These are phyloP conservation scores for Lanius ludovicianus DNA, from an alignment of 2,113 vertebrate genomes.

Conservation along the genomic window DNA sequence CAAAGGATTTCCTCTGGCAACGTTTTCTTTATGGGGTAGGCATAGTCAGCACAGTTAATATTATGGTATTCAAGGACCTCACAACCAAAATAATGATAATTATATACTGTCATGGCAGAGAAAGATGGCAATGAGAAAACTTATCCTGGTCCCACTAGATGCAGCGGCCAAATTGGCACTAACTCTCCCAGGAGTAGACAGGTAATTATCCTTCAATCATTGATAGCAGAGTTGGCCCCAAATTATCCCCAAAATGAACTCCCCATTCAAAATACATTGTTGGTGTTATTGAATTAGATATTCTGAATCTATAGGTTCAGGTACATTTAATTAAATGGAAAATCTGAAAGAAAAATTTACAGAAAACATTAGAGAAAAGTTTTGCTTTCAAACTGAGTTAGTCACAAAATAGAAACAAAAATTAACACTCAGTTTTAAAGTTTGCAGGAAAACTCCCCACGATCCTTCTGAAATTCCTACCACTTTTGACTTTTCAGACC, in stretches of 20 bases:
- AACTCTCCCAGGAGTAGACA: neutral
- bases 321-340: neutral
- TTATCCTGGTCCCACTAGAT: neutral
- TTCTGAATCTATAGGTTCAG: neutral
- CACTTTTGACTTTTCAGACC: neutral
- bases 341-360: neutral
- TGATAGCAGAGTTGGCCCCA: neutral
- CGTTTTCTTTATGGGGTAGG: neutral
- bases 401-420: neutral
- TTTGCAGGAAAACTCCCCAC: neutral
- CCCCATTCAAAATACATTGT: neutral
- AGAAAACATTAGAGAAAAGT: neutral
- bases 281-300: neutral
- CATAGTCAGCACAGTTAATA: neutral
- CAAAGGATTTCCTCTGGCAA: neutral
- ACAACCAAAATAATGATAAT: neutral
- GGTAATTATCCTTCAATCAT: neutral
- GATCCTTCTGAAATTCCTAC: neutral
- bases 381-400: neutral
- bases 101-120: neutral
- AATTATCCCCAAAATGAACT: neutral
- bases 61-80: neutral
- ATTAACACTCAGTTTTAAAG: neutral
- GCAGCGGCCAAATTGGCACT: neutral
- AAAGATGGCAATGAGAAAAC: neutral